phyloP scores from a whole-genome alignment of 2,797 vertebrate species.

The Echeneis naucrates region DNA sequence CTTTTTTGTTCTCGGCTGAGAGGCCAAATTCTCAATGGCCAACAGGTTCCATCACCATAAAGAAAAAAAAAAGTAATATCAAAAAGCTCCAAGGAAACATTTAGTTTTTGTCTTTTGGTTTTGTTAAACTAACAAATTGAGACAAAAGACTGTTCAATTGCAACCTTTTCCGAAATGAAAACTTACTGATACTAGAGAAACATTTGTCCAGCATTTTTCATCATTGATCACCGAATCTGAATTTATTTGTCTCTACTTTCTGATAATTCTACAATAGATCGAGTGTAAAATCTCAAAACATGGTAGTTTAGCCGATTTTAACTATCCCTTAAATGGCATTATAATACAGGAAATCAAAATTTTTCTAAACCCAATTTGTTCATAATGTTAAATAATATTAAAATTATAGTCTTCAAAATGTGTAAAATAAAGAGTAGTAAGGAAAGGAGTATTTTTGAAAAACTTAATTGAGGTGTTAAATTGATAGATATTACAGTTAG shows the following conservation, averaged over 20 bases:
- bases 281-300: background rate
- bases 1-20: constrained; percentile 67
- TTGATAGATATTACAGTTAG: background rate
- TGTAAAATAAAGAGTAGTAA: background rate
- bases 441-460: constrained; percentile 4
- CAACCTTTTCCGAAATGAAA: constrained; percentile 45
- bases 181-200: constrained; percentile 6
- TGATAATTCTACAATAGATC: background rate
- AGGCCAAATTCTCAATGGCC: constrained; percentile 64
- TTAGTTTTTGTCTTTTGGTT: constrained; percentile 68
- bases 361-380: background rate
- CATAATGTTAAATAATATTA: background rate
- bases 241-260: background rate
- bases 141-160: constrained; percentile 66
- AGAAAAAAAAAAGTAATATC: constrained; percentile 65
- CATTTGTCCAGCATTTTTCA: constrained; percentile 12
- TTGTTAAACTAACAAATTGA: constrained; percentile 64
- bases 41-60: constrained; percentile 60
- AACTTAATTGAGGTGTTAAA: background rate
- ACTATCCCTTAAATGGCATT: background rate
- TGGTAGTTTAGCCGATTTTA: background rate
- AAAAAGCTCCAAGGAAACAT: constrained; percentile 69
- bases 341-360: too few species aligned
- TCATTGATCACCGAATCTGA: background rate
- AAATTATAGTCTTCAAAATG: background rate